A percentile compares a stretch with the other conserved stretches of the same genome.
Evolutionary conservation across 2,113 vertebrate species (phyloP).

Genomic region (Gambusia holbrooki): DNA sequence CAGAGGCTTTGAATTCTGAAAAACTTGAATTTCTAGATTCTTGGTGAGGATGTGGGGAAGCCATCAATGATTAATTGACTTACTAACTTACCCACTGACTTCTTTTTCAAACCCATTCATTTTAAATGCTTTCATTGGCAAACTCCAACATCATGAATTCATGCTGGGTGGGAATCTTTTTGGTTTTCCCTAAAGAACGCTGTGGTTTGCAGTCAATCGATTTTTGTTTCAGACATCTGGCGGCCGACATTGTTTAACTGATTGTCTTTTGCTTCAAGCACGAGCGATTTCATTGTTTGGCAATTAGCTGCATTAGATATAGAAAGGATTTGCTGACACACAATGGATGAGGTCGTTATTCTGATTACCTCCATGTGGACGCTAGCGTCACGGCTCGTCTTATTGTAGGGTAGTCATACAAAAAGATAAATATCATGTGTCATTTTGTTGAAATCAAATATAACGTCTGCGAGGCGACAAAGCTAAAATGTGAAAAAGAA

Average conservation of each 20-base stretch:
- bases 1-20: constrained; percentile 14
- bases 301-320: constrained; percentile 17
- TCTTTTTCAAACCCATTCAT: background rate
- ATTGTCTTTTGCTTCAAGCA: constrained; percentile 46
- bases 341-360: constrained; percentile 51
- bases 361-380: constrained; percentile 65
- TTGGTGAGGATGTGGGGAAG: background rate
- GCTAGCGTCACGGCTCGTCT: constrained; percentile 45
- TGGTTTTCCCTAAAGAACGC: constrained; percentile 27
- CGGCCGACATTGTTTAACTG: constrained; percentile 34
- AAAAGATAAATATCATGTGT: constrained; percentile 40
- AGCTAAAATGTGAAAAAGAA: background rate
- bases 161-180: constrained; percentile 10
- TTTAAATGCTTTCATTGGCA: background rate
- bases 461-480: background rate
- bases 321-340: background rate
- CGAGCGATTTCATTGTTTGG: constrained; percentile 47
- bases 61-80: constrained; percentile 61
- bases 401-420: constrained; percentile 29
- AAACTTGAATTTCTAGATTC: constrained; percentile 31
- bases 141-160: background rate
- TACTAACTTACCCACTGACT: constrained; percentile 25
- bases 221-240: constrained; percentile 14
- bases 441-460: constrained; percentile 19
- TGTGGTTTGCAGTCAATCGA: constrained; percentile 37